Conservation (phyloP, 2,113 vertebrate species). For the Mustela lutreola region DNA sequence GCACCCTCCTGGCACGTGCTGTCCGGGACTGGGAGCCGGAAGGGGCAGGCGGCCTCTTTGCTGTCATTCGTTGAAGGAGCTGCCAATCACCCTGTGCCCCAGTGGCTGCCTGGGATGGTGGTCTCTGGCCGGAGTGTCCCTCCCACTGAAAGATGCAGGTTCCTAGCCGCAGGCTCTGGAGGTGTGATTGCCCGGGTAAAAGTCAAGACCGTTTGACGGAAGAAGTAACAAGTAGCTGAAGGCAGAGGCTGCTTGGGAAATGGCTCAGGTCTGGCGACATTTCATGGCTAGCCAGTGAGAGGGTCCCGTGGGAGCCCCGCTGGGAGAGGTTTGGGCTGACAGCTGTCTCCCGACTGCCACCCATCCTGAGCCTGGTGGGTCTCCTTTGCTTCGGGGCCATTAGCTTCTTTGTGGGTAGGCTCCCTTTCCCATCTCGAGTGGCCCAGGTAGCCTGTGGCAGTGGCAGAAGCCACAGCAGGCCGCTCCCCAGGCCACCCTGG, state of each 20-base stretch:
- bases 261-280: background rate
- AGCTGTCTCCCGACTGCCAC: background rate
- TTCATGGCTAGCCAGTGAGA: background rate
- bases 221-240: background rate
- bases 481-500: background rate
- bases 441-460: accelerated
- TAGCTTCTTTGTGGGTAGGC: background rate
- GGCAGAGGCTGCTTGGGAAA: background rate
- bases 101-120: background rate
- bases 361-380: background rate
- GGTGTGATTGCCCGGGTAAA: background rate
- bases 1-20: background rate
- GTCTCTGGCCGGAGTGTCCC: background rate
- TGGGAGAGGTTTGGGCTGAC: background rate
- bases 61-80: background rate
- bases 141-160: background rate
- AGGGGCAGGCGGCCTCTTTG: background rate
- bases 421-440: background rate
- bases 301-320: background rate
- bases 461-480: background rate
- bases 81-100: background rate
- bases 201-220: background rate
- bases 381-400: background rate
- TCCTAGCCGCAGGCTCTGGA: background rate
- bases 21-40: background rate